phyloP scores from a whole-genome alignment of 2,888 invertebrate species.

The Poecilobothrus nobilitatus region DNA sequence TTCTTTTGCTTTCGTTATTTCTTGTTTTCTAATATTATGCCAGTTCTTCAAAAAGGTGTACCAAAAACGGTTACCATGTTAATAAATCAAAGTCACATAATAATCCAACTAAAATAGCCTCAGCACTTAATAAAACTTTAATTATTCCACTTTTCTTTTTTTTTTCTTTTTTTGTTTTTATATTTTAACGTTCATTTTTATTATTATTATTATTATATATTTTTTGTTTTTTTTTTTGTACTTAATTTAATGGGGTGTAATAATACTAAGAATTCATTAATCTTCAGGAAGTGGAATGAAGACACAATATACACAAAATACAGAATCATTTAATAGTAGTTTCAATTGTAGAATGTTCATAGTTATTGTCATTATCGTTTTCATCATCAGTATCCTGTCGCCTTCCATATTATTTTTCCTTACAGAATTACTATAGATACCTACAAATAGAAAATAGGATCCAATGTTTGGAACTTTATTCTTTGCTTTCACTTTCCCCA shows the following conservation, averaged over 20 bases:
- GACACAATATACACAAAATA: too few relatives aligned
- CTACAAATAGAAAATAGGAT: too few relatives aligned
- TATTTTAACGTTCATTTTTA: too few relatives aligned
- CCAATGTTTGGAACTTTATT: too few relatives aligned
- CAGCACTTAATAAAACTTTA: conserved; percentile 6
- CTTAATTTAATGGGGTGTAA: conserved; percentile 6
- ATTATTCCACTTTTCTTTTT: background rate
- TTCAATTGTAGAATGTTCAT: too few relatives aligned
- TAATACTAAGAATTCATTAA: background rate
- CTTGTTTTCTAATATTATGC: background rate
- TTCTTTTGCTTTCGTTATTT: background rate
- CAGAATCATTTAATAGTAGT: too few relatives aligned
- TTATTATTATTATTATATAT: background rate
- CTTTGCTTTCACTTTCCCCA: too few relatives aligned
- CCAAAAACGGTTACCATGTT: background rate
- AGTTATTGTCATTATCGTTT: too few relatives aligned
- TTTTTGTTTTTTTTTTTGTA: background rate
- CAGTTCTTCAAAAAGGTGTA: background rate
- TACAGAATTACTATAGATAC: too few relatives aligned
- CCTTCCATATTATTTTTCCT: too few relatives aligned
- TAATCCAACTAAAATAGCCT: conserved; percentile 6
- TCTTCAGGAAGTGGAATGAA: background rate
- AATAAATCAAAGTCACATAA: conserved; percentile 6
- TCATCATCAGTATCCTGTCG: too few relatives aligned
- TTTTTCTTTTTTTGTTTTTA: background rate